Evolutionary conservation across 2,888 invertebrate genomes (phyloP), one percentile per base, ranked within the genome.

Genomic region (Protodeltote pygarga): DNA sequence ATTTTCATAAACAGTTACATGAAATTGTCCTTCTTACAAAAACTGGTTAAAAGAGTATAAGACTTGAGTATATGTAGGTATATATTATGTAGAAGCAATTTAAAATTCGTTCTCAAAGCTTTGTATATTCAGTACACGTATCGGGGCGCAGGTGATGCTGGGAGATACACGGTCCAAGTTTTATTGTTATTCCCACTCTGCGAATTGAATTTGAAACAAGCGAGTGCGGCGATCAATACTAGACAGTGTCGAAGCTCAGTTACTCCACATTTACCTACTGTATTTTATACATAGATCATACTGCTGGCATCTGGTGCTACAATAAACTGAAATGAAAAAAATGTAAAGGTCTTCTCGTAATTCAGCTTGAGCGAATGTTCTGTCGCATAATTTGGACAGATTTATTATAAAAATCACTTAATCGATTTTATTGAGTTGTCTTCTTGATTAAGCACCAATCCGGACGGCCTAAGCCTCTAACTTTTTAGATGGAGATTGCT

Each of bases 121-220:
- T 64, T 47, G 61, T 65, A 61, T 54, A 89, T 89, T 87, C 88
- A 51, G 59, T 65, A 58, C 89, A 88, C 89, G 90, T 88, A 74
- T 54, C 59, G 71, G 79, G 73, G 65, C 81, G 77, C 91, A 91
- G 89, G 90, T 89, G 89, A 81, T 82, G 73, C 76, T 75, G 65
- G 65, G 65, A 85, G 85, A 87, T 85, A 89, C 82, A 79, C 77
- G 77, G 73, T 74, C 74, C 78, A 72, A 69, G 81, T 89, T 90
- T 90, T 90, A 90, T 90, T 89, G 89, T 91, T 88, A 82, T 83
- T 81, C 80, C 85, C 90, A 89, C 90, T 91, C 81, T 83, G 86
- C 81, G 90, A 89, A 91, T 90, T 91, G 91, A 91, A 91, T 91
- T 89, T 86, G 81, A 89, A 90, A 87, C 82, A 86, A 82, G 83